Percentiles rank a stretch among this genome's conserved stretches.
Conservation (phyloP, 1,140 invertebrate species). For the Colletes gigas region DNA sequence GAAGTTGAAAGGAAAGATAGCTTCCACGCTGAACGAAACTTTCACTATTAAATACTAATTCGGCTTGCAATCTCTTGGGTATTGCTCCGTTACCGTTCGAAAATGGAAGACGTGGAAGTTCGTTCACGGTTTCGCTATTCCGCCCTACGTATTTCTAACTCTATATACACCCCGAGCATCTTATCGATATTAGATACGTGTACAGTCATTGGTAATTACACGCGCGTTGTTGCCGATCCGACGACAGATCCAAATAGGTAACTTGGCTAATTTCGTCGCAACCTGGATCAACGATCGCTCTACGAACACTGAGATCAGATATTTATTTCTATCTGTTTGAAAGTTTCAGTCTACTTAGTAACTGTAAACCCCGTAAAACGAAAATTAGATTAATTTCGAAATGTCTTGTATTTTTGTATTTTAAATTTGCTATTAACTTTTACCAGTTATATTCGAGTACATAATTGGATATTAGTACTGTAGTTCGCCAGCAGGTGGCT, state of each 20-base stretch:
- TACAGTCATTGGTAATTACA: slow-evolving; percentile 62
- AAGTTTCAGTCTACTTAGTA: too few relatives aligned
- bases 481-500: too few relatives aligned
- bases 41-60: slow-evolving; percentile 71
- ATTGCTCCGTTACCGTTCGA: slow-evolving; percentile 47
- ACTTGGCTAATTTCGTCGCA: slow-evolving; percentile 15
- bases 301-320: too few relatives aligned
- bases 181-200: slow-evolving; percentile 63
- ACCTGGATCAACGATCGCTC: background rate
- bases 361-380: too few relatives aligned
- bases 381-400: too few relatives aligned
- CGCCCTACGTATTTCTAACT: background rate
- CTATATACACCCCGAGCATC: slow-evolving; percentile 15
- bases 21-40: slow-evolving; percentile 54
- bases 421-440: too few relatives aligned
- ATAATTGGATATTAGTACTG: too few relatives aligned
- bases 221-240: slow-evolving; percentile 61
- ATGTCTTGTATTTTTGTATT: too few relatives aligned
- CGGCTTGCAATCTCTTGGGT: slow-evolving; percentile 47
- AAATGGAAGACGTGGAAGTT: slow-evolving; percentile 40
- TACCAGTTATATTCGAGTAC: too few relatives aligned
- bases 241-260: slow-evolving; percentile 58
- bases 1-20: slow-evolving; percentile 34
- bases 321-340: too few relatives aligned
- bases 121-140: slow-evolving; percentile 11